A percentile compares a stretch with the other conserved stretches of the same genome.
Conservation (phyloP, 2,113 vertebrate genomes). For the Falco punctatus region DNA sequence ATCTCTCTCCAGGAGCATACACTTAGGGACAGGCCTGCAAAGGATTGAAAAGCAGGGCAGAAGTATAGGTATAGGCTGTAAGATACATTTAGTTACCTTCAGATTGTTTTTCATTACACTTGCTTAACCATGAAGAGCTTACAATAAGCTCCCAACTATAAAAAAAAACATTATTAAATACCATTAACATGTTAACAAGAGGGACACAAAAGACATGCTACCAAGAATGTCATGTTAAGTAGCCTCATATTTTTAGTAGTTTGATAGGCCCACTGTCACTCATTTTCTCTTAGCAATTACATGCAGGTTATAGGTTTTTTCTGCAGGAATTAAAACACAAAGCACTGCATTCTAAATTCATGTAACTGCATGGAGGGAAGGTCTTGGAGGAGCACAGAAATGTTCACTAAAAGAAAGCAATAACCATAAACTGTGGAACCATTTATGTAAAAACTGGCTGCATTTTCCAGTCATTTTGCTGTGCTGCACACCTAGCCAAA, state of each 20-base stretch:
- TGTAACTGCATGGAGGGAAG: not conserved
- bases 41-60: not conserved
- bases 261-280: not conserved
- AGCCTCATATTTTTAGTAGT: conserved; percentile 42
- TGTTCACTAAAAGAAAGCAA: not conserved
- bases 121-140: not conserved
- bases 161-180: not conserved
- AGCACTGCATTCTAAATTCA: conserved; percentile 21
- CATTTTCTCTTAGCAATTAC: conserved; percentile 36
- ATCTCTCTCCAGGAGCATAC: not conserved
- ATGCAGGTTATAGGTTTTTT: conserved; percentile 31
- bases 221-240: not conserved
- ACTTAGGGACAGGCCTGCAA: not conserved
- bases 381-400: not conserved
- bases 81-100: not conserved
- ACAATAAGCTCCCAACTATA: not conserved
- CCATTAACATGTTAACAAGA: not conserved
- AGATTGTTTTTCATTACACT: not conserved
- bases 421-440: not conserved
- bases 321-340: conserved; percentile 51
- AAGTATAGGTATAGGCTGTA: not conserved
- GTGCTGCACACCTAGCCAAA: not conserved
- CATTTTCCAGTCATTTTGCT: not conserved
- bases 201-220: conserved; percentile 43
- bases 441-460: not conserved